These are phyloP conservation scores for Helicolenus hilgendorfi DNA, from an alignment of 2,797 vertebrate species.

Conservation along the genomic window DNA sequence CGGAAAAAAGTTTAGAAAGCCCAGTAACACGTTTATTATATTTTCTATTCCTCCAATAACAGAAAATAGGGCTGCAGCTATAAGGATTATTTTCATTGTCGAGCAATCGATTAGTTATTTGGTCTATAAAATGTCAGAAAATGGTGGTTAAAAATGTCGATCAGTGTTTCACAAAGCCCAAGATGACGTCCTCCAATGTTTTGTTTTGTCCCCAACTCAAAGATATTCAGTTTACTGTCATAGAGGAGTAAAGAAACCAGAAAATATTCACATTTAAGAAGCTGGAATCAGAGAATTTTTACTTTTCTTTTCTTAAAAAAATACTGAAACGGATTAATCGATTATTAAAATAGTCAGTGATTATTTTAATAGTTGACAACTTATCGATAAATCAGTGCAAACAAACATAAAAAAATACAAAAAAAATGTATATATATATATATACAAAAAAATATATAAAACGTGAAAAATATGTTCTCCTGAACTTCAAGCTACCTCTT, in stretches of 20 bases:
- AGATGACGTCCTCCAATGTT: neutral
- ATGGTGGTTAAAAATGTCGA: neutral
- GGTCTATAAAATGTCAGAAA: neutral
- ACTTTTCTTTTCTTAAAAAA: no score
- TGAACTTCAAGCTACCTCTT: conserved; percentile 7
- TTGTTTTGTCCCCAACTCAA: neutral
- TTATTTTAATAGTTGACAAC: neutral
- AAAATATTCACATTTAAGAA: neutral
- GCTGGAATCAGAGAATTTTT: fast-evolving
- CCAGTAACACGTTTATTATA: neutral
- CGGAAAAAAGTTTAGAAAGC: conserved; percentile 14
- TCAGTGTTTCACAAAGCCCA: neutral
- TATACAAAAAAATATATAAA: neutral
- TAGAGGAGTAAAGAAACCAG: neutral
- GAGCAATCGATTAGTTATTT: neutral
- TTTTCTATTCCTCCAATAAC: neutral
- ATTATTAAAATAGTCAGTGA: no score
- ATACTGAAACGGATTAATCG: no score
- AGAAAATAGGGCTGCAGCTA: neutral
- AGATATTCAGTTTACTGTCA: neutral
- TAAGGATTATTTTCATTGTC: neutral
- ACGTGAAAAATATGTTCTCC: conserved; percentile 15
- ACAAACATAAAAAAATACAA: neutral
- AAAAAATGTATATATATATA: no score
- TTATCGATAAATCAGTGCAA: neutral